Conservation (phyloP, 1,140 invertebrate genomes). For the Mylabris phalerata region DNA sequence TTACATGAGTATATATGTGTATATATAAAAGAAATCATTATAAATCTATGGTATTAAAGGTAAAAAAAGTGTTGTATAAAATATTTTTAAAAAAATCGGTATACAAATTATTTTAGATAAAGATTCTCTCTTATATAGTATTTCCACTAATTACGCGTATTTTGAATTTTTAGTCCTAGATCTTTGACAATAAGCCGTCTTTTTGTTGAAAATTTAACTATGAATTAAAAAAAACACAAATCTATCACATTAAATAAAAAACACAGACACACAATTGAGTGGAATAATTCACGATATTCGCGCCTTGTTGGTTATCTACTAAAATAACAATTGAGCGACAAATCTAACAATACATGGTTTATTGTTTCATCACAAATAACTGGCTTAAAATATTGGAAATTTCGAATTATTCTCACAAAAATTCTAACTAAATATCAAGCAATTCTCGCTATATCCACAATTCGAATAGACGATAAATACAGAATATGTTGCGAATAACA, state of each 20-base stretch:
- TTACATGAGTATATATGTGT: constrained; percentile 10
- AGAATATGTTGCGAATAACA: too few relatives aligned
- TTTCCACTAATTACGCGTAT: background rate
- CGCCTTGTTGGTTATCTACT: too few relatives aligned
- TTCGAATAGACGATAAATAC: too few relatives aligned
- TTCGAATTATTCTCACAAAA: too few relatives aligned
- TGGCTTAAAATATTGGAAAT: constrained; percentile 1
- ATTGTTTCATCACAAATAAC: constrained; percentile 13
- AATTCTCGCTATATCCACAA: background rate
- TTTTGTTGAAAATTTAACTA: constrained; percentile 10
- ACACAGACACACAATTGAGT: background rate
- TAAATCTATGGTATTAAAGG: constrained; percentile 15
- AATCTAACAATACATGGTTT: constrained; percentile 10
- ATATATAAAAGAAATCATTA: constrained; percentile 11
- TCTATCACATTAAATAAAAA: background rate
- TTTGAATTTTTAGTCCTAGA: constrained; percentile 6
- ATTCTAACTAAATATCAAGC: too few relatives aligned
- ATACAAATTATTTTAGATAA: constrained; percentile 10
- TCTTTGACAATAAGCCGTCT: constrained; percentile 4
- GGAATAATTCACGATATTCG: constrained; percentile 5
- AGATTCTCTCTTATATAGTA: background rate
- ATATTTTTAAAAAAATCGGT: constrained; percentile 8
- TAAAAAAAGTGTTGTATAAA: constrained; percentile 20
- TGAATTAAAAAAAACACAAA: constrained; percentile 8
- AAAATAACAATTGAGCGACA: too few relatives aligned